phyloP scores from a whole-genome alignment of 2,797 vertebrate species.

The Phoeniculus purpureus region DNA sequence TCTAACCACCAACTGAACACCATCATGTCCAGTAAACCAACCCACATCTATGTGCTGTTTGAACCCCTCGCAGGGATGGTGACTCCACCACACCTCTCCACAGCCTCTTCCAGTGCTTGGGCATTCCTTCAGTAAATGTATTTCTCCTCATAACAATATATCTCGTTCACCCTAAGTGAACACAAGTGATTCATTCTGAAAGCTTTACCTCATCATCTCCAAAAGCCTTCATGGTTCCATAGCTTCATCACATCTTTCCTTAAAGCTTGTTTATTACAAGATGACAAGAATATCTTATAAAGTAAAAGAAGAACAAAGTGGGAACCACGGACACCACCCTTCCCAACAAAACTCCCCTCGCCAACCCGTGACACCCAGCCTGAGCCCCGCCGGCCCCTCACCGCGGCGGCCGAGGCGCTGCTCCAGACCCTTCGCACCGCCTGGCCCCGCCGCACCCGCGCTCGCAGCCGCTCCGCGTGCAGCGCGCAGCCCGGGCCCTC shows the following conservation, averaged over 20 bases:
- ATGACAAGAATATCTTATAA: neutral
- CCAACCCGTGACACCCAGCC: too few species aligned
- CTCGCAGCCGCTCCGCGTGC: slow-evolving; percentile 85
- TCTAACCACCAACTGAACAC: too few species aligned
- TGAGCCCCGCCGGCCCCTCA: neutral
- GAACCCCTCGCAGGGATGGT: too few species aligned
- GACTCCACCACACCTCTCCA: too few species aligned
- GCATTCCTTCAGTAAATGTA: too few species aligned
- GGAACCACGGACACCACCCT: accelerated
- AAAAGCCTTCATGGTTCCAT: neutral
- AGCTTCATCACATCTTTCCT: neutral
- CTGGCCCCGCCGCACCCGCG: slow-evolving; percentile 82
- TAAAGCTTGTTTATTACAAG: neutral
- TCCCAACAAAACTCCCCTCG: neutral
- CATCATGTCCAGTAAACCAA: too few species aligned
- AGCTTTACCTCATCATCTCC: neutral
- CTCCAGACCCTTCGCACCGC: slow-evolving; percentile 72
- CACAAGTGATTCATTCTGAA: neutral
- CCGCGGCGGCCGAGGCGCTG: neutral
- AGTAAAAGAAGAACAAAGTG: neutral
- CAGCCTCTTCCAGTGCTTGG: too few species aligned
- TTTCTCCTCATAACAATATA: too few species aligned
- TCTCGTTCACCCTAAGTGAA: neutral
- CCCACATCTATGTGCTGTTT: too few species aligned
- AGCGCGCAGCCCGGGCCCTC: slow-evolving; percentile 89